A percentile compares a stretch with the other conserved stretches of the same genome.
Evolutionary conservation across 2,797 vertebrate species (phyloP).

Genomic region (Mus caroli): DNA sequence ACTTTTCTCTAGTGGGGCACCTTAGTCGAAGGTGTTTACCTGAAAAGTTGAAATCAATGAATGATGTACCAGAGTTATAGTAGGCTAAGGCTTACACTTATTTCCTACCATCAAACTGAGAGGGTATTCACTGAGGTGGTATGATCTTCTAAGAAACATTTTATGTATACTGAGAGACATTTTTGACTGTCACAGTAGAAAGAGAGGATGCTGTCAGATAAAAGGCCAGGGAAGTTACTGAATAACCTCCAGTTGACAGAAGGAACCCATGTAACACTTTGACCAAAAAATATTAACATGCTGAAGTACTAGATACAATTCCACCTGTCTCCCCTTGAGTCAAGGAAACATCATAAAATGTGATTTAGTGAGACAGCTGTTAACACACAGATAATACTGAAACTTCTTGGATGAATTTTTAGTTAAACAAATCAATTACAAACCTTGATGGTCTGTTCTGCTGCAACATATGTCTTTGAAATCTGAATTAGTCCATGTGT

Average conservation of each 20-base stretch:
- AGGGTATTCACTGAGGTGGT: not conserved
- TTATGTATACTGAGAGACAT: not conserved
- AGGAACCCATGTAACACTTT: not conserved
- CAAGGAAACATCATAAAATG: not conserved
- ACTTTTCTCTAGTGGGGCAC: not conserved
- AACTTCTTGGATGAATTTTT: not conserved
- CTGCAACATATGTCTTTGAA: slow-evolving; percentile 19
- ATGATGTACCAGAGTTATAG: not conserved
- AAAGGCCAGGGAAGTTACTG: not conserved
- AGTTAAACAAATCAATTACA: slow-evolving; percentile 39
- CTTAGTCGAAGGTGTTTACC: not conserved
- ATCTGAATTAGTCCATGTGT: slow-evolving; percentile 49
- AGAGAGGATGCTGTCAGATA: not conserved
- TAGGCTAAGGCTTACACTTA: not conserved
- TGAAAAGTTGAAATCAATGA: not conserved
- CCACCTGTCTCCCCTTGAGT: not conserved
- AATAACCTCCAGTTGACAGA: not conserved
- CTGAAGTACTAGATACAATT: not conserved
- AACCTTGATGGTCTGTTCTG: slow-evolving; percentile 9
- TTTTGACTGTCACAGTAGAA: not conserved
- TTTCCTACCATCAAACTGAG: not conserved
- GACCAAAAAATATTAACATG: not conserved
- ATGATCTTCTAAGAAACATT: not conserved
- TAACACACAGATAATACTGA: not conserved
- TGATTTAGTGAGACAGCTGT: not conserved